phyloP scores from a whole-genome alignment of 2,888 invertebrate species.

The Caenorhabditis sp. region DNA sequence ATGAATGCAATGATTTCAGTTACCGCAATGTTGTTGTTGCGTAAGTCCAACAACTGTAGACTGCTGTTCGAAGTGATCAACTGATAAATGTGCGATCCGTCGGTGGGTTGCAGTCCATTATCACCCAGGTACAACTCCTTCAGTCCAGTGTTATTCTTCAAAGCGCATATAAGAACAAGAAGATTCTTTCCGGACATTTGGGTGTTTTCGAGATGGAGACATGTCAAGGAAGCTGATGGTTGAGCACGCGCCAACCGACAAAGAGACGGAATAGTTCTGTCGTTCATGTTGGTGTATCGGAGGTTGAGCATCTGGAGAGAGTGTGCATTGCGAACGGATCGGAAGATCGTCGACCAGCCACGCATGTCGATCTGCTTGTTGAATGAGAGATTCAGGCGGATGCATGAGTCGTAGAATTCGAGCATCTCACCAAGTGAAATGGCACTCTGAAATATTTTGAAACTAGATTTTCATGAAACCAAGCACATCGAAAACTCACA shows the following conservation, averaged over 20 bases:
- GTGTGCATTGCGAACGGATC: slow-evolving; percentile 89
- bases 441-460: slow-evolving; percentile 85
- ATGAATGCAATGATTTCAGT: too few relatives aligned
- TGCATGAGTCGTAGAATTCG: slow-evolving; percentile 92
- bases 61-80: slow-evolving; percentile 89
- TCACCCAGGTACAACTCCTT: slow-evolving; percentile 88
- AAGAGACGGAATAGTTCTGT: slow-evolving; percentile 84
- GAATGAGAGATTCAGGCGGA: slow-evolving; percentile 89
- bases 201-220: slow-evolving; percentile 90
- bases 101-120: slow-evolving; percentile 88
- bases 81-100: slow-evolving; percentile 90
- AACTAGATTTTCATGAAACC: background rate
- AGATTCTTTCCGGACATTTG: slow-evolving; percentile 89
- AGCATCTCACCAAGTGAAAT: slow-evolving; percentile 93
- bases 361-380: slow-evolving; percentile 89
- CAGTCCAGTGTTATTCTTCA: slow-evolving; percentile 87
- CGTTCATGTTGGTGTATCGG: slow-evolving; percentile 87
- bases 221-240: slow-evolving; percentile 87
- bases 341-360: slow-evolving; percentile 91
- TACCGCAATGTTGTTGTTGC: slow-evolving; percentile 86
- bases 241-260: slow-evolving; percentile 87
- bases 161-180: slow-evolving; percentile 87
- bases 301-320: slow-evolving; percentile 88
- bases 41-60: slow-evolving; percentile 90
- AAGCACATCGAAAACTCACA: slow-evolving; percentile 84